Evolutionary conservation across 2,888 invertebrate genomes (phyloP).

Genomic region (Zygaena filipendulae): DNA sequence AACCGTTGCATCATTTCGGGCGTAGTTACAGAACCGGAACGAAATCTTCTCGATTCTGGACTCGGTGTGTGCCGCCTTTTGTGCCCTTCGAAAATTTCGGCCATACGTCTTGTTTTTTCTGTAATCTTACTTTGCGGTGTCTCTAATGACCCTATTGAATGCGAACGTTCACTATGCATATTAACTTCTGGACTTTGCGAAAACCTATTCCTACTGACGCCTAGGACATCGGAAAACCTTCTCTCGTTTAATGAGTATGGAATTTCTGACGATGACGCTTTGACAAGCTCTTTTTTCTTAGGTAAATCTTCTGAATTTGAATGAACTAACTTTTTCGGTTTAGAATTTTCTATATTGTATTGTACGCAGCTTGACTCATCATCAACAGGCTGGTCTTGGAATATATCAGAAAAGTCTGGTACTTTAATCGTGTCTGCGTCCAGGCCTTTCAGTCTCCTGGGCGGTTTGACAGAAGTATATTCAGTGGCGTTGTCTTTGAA

Average conservation of each 20-base stretch:
- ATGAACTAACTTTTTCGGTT: conserved; percentile 18
- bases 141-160: conserved; percentile 37
- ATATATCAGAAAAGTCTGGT: conserved; percentile 30
- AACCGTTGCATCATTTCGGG: conserved; percentile 38
- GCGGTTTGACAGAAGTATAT: conserved; percentile 28
- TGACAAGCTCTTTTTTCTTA: conserved; percentile 18
- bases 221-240: conserved; percentile 29
- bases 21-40: conserved; percentile 31
- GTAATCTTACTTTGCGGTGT: conserved; percentile 19
- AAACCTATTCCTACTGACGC: conserved; percentile 23
- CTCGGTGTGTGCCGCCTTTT: conserved; percentile 36
- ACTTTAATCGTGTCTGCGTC: conserved; percentile 29
- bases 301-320: conserved; percentile 20
- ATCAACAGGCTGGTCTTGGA: conserved; percentile 36
- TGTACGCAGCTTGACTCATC: conserved; percentile 21
- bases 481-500: conserved; percentile 26
- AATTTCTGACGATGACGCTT: conserved; percentile 23
- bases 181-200: conserved; percentile 33
- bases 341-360: conserved; percentile 6
- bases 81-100: conserved; percentile 40
- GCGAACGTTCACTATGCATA: conserved; percentile 27
- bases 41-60: conserved; percentile 28
- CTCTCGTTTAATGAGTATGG: conserved; percentile 25
- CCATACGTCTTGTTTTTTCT: conserved; percentile 31
- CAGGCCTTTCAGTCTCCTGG: conserved; percentile 42